Base-by-base conservation (phyloP, 2,113 vertebrate species). In the Conger conger region DNA sequence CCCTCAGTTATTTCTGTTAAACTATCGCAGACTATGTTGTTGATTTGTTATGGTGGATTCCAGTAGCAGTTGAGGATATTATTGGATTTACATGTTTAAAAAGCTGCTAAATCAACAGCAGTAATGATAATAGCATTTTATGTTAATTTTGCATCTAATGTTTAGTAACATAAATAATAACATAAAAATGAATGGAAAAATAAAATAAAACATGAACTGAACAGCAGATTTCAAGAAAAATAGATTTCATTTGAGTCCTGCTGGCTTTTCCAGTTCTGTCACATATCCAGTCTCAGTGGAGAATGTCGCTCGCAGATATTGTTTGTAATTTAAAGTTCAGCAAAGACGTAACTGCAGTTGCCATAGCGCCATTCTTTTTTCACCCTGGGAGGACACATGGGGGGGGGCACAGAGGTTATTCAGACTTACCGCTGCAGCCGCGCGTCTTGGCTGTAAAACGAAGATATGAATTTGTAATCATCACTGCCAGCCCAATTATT, bases 381-480 rank as follows among this genome's bases (percentile, higher is more conserved):
- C 11, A 30, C 27, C n/a, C n/a, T 33, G 27, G 68, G 11, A 11
- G 60, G 17, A 4, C 50, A n/a, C 40, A 50, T 13, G 11, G 6
- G 57, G 9, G 54, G 2, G 54, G 54, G 57, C 57, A 63, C 23
- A n/a, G n/a, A 76, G 73, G 13, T 2, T 16, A 76, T 76, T 76
- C 33, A 35, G 35, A 78, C 17, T 33, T 33, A 33, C 27, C 38
- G 76, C 36, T 37, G 76, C 76, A 78, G 76, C 76, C 4, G 5
- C 6, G 17, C 20, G 76, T 20, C n/a, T n/a, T 38, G 36, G 76
- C 76, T 78, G 13, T 36, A n/a, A 78, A 78, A 78, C 20, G 35
- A 37, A 37, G 76, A 78, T 76, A 76, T 78, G 76, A 78, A 78
- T 78, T 78, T 38, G 68, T 33, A 73, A 73, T 73, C 68, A 73